Base-by-base conservation (phyloP, 1,140 invertebrate genomes). In the Formica selysi region DNA sequence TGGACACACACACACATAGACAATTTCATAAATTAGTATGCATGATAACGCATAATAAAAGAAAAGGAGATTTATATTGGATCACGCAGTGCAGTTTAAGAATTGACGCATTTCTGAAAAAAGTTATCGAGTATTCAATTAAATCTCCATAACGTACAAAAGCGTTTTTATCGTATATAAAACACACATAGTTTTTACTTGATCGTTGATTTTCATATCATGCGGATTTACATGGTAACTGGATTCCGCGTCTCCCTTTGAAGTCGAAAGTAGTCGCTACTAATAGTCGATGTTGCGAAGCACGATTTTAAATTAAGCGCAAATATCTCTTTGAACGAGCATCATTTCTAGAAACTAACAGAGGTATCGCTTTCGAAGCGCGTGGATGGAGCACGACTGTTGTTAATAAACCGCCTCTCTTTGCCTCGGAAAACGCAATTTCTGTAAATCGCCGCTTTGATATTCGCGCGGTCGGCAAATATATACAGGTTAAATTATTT, bases 291-390 rank as follows among this genome's bases (percentile, higher is more conserved):
- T 70, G 44, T 61, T 48, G 79, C 71, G 67, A 41, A 59, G 13
- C 79, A 54, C 41, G 68, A 73, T 83, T 83, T 83, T 83, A 62
- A 83, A 83, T 83, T 83, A 83, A 83, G 79, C 68, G 79, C 68
- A 83, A 83, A 83, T 83, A 83, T 61, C 57, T 68, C 68, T 83
- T 83, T 83, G 68, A 74, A 61, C 38, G 68, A 36, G 10, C 44
- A 83, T 83, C 68, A 59, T 83, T 83, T 83, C 79, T 74, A 83
- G 68, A 73, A 74, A 73, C 79, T 83, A 83, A 83, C 68, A 73
- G 68, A 73, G 68, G 41, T 61, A 83, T 59, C n/a, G 38, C 68
- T 48, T 68, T 62, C 80, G 57, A 48, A 64, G 22, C 32, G 74
- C 22, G 61, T 41, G 70, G 32, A 73, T 11, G 68, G 68, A 26